Conservation (phyloP, 2,888 invertebrate species). For the Cynaeus angustus region DNA sequence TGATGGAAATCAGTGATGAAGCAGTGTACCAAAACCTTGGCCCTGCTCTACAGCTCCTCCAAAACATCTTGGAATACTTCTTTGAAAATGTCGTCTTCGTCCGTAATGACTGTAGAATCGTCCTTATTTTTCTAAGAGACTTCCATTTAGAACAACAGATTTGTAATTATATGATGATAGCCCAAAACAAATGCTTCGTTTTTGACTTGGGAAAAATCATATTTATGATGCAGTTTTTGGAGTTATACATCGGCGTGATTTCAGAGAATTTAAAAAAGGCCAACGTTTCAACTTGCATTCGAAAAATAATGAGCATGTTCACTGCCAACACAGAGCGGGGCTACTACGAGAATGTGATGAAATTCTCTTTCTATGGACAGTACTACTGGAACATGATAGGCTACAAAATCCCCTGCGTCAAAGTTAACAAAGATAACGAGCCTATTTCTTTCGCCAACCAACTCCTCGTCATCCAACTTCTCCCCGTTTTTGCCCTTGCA, state of each 20-base stretch:
- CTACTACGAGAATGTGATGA: constrained; percentile 67
- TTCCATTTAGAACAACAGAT: constrained; percentile 69
- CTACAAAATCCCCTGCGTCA: constrained; percentile 51
- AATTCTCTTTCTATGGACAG: constrained; percentile 68
- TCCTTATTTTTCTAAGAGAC: constrained; percentile 68
- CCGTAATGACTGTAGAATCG: constrained; percentile 64
- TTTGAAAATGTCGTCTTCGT: constrained; percentile 68
- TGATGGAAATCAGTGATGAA: constrained; percentile 72
- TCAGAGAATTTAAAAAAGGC: constrained; percentile 67
- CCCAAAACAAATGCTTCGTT: constrained; percentile 72
- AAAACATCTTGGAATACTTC: constrained; percentile 72
- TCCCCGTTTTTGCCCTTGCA: constrained; percentile 74
- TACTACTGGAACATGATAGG: constrained; percentile 68
- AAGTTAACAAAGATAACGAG: constrained; percentile 49
- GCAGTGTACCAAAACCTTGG: constrained; percentile 73
- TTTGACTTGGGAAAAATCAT: constrained; percentile 72
- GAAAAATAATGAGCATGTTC: constrained; percentile 66
- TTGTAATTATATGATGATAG: constrained; percentile 69
- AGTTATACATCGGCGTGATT: constrained; percentile 58
- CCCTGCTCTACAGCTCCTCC: constrained; percentile 76
- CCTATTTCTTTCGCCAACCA: constrained; percentile 73
- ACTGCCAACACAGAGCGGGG: constrained; percentile 67
- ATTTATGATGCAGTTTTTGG: constrained; percentile 50
- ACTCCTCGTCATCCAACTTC: constrained; percentile 76
- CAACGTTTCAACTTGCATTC: constrained; percentile 67